Percentiles rank a stretch among this genome's conserved stretches.
Evolutionary conservation across 2,888 invertebrate genomes (phyloP).

Genomic region (Nomada ferruginata): DNA sequence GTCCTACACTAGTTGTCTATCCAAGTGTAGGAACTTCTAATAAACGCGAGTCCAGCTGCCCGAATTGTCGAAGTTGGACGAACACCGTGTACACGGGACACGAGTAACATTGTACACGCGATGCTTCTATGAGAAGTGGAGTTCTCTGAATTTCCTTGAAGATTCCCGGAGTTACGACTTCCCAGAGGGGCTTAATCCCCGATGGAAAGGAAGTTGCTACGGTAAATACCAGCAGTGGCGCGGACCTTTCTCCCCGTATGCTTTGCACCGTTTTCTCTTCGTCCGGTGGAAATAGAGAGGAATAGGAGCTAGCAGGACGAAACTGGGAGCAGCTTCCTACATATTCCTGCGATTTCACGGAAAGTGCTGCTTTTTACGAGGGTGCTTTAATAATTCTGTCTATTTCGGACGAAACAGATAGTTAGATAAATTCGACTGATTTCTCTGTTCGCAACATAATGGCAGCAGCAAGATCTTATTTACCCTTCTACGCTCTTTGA

Average conservation of each 20-base stretch:
- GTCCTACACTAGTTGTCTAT: no score
- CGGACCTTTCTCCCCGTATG: slow-evolving; percentile 22
- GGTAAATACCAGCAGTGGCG: slow-evolving; percentile 43
- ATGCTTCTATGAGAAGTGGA: slow-evolving; percentile 10
- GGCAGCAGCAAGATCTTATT: no score
- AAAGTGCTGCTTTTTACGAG: background rate
- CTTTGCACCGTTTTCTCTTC: slow-evolving; percentile 16
- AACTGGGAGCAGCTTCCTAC: slow-evolving; percentile 24
- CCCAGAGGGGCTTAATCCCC: slow-evolving; percentile 53
- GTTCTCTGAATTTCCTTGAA: slow-evolving; percentile 48
- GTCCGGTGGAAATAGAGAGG: slow-evolving; percentile 3
- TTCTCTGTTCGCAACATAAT: background rate
- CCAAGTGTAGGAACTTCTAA: no score
- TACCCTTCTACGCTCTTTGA: background rate
- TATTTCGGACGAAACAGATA: background rate
- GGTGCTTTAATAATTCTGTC: slow-evolving; percentile 29
- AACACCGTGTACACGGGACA: background rate
- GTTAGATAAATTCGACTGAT: slow-evolving; percentile 1
- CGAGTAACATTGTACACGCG: background rate
- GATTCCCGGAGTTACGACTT: slow-evolving; percentile 59
- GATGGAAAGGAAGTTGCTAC: slow-evolving; percentile 52
- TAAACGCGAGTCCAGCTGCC: background rate
- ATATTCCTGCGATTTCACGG: slow-evolving; percentile 9
- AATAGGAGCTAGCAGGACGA: background rate
- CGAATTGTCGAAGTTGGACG: slow-evolving; percentile 19